Base-by-base conservation (phyloP, 2,797 vertebrate species). In the Chaetophractus vellerosus region DNA sequence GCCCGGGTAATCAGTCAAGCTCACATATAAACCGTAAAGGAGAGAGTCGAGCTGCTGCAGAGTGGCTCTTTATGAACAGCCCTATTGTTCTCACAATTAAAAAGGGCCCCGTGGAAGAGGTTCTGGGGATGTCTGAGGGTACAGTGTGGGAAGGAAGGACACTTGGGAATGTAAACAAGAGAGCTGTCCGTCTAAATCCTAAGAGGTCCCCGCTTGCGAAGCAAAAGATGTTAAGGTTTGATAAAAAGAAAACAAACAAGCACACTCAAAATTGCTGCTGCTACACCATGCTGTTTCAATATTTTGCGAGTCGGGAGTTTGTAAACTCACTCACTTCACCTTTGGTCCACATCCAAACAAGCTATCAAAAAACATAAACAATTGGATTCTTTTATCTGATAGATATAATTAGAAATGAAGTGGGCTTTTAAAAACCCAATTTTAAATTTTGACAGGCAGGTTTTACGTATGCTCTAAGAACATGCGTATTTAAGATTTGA, bases 401-500 rank as follows among this genome's bases (percentile, higher is more conserved):
- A 87, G 36, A 93, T n/a, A 31, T 24, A 92, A 96, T 86, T 93
- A 92, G 36, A 97, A 95, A 81, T 41, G 61, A 91, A 63, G 48
- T 15, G 9, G 84, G 63, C 79, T 75, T 90, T 96, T 81, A 69
- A 95, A 97, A 87, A 59, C 12, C 75, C 18, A 59, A 59, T 59
- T 93, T 91, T 31, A 78, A 85, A 91, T 90, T 81, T 45, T 71
- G 78, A 93, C 14, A 59, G 45, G 33, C 41, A 68, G 26, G 9
- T 36, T 55, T 90, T 74, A 19, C 21, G 14, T 41, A 59, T 48
- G 0, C 64, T 94, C 45, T 75, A 93, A 23, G 75, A 88, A 96
- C 87, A 94, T 71, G 74, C 0, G 26, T 24, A 84, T 66, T 95
- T 79, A 84, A 83, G 52, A 64, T 50, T 69, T 68, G 21, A 78